Evolutionary conservation across 2,113 vertebrate genomes (phyloP), one percentile per base, ranked within the genome.

Genomic region (Gila orcuttii): DNA sequence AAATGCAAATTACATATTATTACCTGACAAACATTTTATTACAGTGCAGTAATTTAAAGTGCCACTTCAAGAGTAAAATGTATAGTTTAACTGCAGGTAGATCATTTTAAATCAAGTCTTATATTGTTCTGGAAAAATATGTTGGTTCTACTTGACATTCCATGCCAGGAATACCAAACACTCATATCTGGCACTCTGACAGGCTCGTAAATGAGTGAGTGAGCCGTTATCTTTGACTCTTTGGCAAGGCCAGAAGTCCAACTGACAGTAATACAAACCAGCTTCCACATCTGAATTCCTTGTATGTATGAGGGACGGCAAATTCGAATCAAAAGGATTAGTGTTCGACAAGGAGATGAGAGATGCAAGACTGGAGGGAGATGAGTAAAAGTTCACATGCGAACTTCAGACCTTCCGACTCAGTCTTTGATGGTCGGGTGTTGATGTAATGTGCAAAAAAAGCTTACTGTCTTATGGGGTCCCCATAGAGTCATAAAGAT

Each of bases 151-250:
- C 91, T 93, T 87, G 78, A 91, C 91, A 88, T 92, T 89, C 89
- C 92, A 91, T 92, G 89, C 88, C 91, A 90, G 77, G 90, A 91
- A 93, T 93, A 88, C 88, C 90, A 77, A 81, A 85, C 82, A 82
- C 36, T 86, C 77, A 21, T 91, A 91, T 93, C 91, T 91, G 89
- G 85, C 75, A 68, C 55, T 85, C 74, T 60, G 79, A 45, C 21
- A 76, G 66, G 88, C 86, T 88, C 84, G 64, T 75, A 78, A 64
- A 80, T 66, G 39, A 85, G 59, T 36, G 45, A 42, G 64, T 42
- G 66, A 79, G 64, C 36, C 79, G 91, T 92, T 92, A 93, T 93
- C 92, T 92, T 57, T 71, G 89, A 86, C 75, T 50, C 88, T 84
- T 88, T n/a, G 74, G 89, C 60, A 83, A 92, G 88, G 90, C 90